Evolutionary conservation across 2,113 vertebrate species (phyloP), one percentile per base, ranked within the genome.

Genomic region (Tichodroma muraria): DNA sequence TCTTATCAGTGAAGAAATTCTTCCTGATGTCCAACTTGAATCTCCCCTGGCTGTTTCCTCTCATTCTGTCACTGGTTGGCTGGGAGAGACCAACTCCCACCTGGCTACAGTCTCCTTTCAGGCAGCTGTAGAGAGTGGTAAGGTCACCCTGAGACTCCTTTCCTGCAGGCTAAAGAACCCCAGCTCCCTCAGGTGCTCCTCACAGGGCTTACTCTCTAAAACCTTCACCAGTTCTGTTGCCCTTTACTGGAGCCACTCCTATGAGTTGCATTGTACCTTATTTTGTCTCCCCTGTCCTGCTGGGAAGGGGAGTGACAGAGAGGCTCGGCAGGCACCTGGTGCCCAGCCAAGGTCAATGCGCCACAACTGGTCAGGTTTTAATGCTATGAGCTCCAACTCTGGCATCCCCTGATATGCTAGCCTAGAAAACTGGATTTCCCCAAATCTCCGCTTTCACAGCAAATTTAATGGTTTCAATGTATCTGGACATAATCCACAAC

Each of bases 211-310:
- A 37, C 5, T 44, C 28, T 69, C n/a, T 28, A 45, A 20, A 86
- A n/a, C 19, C 28, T 70, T 53, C 54, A n/a, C 15, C 47, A 86
- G 12, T 4, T 38, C 13, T 28, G 38, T 20, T 33, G 38, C 18
- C 37, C 38, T 38, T 38, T 44, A 38, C 19, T 69, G n/a, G 28
- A 70, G 15, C 38, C 12, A 38, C 38, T 70, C 19, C 45, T 47
- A 53, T 0, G 0, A 31, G 14, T 15, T 38, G 3, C n/a, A 13
- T 40, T n/a, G 45, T 23, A n/a, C 4, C 11, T 47, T 47, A 40
- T 53, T 53, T 82, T 53, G 24, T 53, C 61, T 75, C 40, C 9
- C 16, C 24, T 35, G 28, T 60, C 20, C 8, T 53, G 30, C 45
- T 47, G 53, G n/a, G 35, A 44, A 65, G 44, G 23, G 25, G 20